A percentile compares a stretch with the other conserved stretches of the same genome.
These are phyloP conservation scores for Doryteuthis pealeii DNA, from an alignment of 1,140 invertebrate genomes.

Conservation along the genomic window DNA sequence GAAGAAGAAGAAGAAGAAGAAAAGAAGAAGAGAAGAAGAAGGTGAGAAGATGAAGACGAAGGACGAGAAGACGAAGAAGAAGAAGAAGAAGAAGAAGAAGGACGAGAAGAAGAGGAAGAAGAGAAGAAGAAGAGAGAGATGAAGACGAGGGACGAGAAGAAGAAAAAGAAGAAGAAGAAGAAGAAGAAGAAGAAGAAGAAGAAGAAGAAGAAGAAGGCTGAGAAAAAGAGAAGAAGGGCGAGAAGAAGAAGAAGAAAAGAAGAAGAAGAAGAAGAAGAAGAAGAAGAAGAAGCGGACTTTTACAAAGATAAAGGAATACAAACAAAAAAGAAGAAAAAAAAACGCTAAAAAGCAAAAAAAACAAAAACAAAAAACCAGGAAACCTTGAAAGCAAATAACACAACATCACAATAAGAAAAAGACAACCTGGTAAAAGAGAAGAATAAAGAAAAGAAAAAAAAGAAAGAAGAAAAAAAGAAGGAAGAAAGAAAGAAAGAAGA, in stretches of 20 bases:
- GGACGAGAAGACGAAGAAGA: not conserved
- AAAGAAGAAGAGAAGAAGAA: not conserved
- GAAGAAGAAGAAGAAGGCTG: not conserved
- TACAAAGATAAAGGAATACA: too few species aligned
- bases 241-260: not conserved
- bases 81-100: not conserved
- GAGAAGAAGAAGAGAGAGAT: not conserved
- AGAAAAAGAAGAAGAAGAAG: not conserved
- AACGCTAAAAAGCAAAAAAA: too few species aligned
- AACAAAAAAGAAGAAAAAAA: too few species aligned
- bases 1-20: not conserved
- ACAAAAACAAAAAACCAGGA: too few species aligned
- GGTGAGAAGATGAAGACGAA: not conserved
- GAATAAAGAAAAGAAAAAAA: too few species aligned
- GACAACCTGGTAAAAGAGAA: too few species aligned
- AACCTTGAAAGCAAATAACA: too few species aligned
- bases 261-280: not conserved
- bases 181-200: not conserved
- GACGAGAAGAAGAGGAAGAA: not conserved
- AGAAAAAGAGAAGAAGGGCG: not conserved
- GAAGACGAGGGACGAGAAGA: not conserved
- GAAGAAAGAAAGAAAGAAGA: too few species aligned
- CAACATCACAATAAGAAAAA: too few species aligned
- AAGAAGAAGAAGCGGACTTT: too few species aligned
- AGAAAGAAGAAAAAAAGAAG: too few species aligned